phyloP scores from a whole-genome alignment of 2,888 invertebrate genomes.

The Terebella lapidaria region DNA sequence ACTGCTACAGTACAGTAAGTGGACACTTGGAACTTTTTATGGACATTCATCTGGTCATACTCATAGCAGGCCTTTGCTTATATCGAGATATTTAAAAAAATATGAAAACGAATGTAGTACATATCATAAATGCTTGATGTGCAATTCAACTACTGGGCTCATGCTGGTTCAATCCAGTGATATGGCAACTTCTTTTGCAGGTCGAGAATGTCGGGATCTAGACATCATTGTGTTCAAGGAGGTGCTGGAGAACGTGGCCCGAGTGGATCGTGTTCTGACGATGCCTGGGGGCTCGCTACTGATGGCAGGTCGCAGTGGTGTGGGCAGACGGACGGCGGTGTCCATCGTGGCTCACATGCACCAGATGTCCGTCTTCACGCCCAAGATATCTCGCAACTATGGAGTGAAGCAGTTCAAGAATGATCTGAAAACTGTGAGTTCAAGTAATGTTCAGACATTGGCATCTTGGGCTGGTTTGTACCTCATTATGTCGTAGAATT shows the following conservation, averaged over 20 bases:
- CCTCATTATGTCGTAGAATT: not conserved
- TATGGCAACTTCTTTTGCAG: no score
- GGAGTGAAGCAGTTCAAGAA: slow-evolving; percentile 66
- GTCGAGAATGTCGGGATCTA: slow-evolving; percentile 64
- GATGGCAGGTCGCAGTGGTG: slow-evolving; percentile 73
- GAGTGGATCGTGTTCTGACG: slow-evolving; percentile 63
- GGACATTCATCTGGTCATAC: no score
- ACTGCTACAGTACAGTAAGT: slow-evolving; percentile 48
- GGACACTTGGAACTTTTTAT: not conserved
- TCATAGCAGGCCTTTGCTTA: no score
- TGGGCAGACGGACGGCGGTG: slow-evolving; percentile 74
- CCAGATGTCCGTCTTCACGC: slow-evolving; percentile 61
- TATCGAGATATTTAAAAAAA: no score
- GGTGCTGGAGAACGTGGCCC: slow-evolving; percentile 63
- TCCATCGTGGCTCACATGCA: slow-evolving; percentile 70
- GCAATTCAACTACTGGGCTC: no score
- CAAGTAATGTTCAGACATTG: not conserved
- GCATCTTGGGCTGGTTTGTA: not conserved
- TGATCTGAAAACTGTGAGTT: slow-evolving; percentile 70
- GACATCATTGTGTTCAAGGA: slow-evolving; percentile 65
- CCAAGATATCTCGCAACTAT: slow-evolving; percentile 61
- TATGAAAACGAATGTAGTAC: no score
- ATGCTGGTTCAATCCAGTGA: no score
- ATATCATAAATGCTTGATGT: no score
- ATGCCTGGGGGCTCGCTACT: slow-evolving; percentile 64